Evolutionary conservation across 2,113 vertebrate species (phyloP), one percentile per base, ranked within the genome.

Genomic region (Gallinago media): DNA sequence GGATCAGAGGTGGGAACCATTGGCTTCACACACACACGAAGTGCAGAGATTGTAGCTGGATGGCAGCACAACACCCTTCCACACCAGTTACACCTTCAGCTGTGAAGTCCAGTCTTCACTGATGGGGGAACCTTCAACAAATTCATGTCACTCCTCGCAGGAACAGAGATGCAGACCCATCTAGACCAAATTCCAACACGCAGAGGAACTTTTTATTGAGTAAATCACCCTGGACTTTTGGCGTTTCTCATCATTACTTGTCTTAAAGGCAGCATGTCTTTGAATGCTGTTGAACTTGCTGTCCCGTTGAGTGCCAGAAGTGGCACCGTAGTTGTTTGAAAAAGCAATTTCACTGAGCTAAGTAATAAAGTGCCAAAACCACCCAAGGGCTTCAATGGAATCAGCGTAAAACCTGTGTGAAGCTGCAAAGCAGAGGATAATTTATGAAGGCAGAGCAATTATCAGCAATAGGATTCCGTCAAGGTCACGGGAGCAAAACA

Each of bases 371-470:
- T 80, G 42, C n/a, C 81, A 83, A 73, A 94, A 66, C 29, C 42
- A 93, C 72, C 78, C 55, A 71, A 83, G 46, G 63, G 50, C 63
- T 92, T 83, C 75, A 34, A 5, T 59, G 50, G 71, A 85, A 88
- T 88, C 85, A 88, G 46, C 73, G 61, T 68, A 93, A 96, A 92
- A 80, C 29, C 55, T 47, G 47, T 40, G 34, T 79, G 62, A 91
- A 90, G 13, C 66, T 85, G 67, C 93, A 86, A 96, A 90, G 29
- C 59, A 83, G 54, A 68, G 68, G 44, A n/a, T 83, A 76, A 85
- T 87, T 93, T 88, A 76, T 86, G 73, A 92, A 93, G 54, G 42
- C 54, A 94, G 46, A 88, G 68, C 47, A 67, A 80, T 71, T 77
- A 86, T 54, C 68, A 86, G 67, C 46, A 26, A 52, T 8, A 38